Evolutionary conservation across 2,113 vertebrate genomes (phyloP).

Genomic region (Brachypteracias leptosomus): DNA sequence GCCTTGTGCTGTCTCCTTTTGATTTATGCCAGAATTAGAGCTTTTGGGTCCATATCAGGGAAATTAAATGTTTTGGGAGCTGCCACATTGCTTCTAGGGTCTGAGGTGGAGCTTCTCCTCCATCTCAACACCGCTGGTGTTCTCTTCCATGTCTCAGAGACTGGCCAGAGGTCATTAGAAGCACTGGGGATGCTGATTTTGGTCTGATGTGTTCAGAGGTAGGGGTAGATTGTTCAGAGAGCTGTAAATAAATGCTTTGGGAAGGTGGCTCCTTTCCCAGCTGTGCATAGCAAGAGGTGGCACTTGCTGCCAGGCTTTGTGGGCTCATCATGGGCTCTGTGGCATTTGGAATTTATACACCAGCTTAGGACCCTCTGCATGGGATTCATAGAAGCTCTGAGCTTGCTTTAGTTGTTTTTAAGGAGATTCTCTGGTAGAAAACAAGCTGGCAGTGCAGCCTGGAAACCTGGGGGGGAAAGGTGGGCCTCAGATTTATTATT

Average conservation of each 20-base stretch:
- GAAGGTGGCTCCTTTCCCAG: background rate
- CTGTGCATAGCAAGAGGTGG: background rate
- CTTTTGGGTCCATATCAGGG: background rate
- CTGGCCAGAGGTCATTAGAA: background rate
- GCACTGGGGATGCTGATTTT: background rate
- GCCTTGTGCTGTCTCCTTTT: background rate
- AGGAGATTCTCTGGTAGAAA: background rate
- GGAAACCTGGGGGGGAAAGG: background rate
- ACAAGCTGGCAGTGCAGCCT: background rate
- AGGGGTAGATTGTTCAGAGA: background rate
- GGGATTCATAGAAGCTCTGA: background rate
- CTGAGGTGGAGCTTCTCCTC: background rate
- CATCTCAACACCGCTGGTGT: background rate
- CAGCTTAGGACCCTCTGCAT: background rate
- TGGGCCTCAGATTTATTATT: background rate
- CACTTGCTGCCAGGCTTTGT: background rate
- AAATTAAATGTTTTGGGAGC: background rate
- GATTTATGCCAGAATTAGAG: constrained; percentile 38
- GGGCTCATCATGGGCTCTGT: background rate
- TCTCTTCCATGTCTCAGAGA: background rate
- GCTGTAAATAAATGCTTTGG: background rate
- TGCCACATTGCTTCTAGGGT: background rate
- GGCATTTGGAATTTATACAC: background rate
- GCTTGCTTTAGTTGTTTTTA: background rate
- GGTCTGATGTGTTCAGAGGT: background rate